phyloP scores from a whole-genome alignment of 2,888 invertebrate species.

The Drosophila nigritarsus region DNA sequence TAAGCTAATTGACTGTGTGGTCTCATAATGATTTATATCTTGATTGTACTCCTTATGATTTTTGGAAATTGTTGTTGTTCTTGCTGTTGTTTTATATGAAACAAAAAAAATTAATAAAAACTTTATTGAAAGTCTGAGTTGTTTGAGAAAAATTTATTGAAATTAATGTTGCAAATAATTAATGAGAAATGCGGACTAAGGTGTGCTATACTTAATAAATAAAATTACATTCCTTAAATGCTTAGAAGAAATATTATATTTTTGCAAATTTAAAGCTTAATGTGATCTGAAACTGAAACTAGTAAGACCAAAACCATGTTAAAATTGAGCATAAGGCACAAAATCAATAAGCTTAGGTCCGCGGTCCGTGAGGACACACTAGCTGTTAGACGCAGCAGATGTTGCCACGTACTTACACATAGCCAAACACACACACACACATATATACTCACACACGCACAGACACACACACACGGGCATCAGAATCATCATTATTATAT shows the following conservation, averaged over 20 bases:
- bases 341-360: slow-evolving; percentile 38
- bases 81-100: neutral
- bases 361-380: neutral
- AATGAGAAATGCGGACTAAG: neutral
- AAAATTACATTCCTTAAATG: neutral
- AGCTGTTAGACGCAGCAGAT: slow-evolving; percentile 20
- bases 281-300: neutral
- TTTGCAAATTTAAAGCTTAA: neutral
- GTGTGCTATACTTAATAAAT: neutral
- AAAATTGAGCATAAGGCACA: slow-evolving; percentile 13
- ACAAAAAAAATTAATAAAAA: neutral
- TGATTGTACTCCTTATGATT: neutral
- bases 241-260: neutral
- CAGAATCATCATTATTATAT: slow-evolving; percentile 28
- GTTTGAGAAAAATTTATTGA: neutral
- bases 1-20: neutral
- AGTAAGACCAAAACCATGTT: neutral
- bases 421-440: slow-evolving; percentile 2
- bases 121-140: neutral
- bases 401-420: slow-evolving; percentile 16
- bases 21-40: neutral
- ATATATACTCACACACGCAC: neutral
- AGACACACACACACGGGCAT: slow-evolving; percentile 5
- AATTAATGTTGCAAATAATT: neutral
- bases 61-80: neutral